A percentile compares a stretch with the other conserved stretches of the same genome.
Evolutionary conservation across 2,888 invertebrate species (phyloP).

Genomic region (Lasioglossum marginatum): DNA sequence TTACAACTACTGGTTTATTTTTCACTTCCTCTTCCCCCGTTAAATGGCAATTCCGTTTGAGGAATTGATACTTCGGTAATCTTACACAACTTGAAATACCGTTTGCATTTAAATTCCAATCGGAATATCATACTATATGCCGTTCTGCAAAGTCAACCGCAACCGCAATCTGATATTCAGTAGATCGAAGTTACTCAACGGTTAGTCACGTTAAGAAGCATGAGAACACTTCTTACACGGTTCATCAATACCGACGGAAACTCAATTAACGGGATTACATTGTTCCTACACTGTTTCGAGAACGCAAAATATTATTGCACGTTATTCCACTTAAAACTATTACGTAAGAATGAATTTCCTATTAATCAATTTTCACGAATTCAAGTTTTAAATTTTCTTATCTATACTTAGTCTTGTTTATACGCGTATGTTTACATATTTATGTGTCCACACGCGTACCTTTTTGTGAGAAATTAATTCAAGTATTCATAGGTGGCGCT

Average conservation of each 20-base stretch:
- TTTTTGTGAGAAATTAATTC: background rate
- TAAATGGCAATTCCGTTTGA: background rate
- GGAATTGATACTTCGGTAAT: background rate
- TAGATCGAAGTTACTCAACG: slow-evolving; percentile 43
- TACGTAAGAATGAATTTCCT: no score
- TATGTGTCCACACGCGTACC: background rate
- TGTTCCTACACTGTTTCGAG: background rate
- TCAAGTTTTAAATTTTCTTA: background rate
- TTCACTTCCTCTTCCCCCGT: background rate
- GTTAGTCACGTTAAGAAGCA: slow-evolving; percentile 40
- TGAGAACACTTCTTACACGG: slow-evolving; percentile 48
- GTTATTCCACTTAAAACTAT: background rate
- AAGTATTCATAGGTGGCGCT: background rate
- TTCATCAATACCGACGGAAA: slow-evolving; percentile 26
- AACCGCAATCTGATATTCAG: slow-evolving; percentile 51
- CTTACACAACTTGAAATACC: background rate
- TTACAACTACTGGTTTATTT: background rate
- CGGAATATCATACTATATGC: slow-evolving; percentile 28
- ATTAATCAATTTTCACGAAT: background rate
- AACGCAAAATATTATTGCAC: background rate
- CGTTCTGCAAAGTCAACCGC: slow-evolving; percentile 44
- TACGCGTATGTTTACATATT: background rate
- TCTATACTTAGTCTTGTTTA: background rate
- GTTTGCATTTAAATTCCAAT: slow-evolving; percentile 19
- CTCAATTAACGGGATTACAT: slow-evolving; percentile 21